Evolutionary conservation across 2,113 vertebrate species (phyloP).

Genomic region (Bubo blakistoni): DNA sequence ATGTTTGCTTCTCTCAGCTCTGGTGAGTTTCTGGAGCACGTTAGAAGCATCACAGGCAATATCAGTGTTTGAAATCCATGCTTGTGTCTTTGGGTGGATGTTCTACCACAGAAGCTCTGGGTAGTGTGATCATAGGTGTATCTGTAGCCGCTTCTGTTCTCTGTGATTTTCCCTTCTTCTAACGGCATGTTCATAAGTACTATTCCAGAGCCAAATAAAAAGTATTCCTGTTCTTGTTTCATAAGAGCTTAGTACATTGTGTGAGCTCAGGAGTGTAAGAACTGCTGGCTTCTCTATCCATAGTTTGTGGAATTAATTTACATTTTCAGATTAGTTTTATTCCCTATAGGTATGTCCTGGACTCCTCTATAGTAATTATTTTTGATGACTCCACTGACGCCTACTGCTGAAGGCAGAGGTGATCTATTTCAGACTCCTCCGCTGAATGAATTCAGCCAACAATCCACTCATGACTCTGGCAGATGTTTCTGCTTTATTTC

Average conservation of each 20-base stretch:
- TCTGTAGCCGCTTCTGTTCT: neutral
- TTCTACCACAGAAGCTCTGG: neutral
- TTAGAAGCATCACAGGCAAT: neutral
- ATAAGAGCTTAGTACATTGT: neutral
- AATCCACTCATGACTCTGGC: conserved; percentile 33
- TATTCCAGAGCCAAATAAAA: conserved; percentile 1
- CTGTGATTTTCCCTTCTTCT: neutral
- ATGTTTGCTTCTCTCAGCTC: neutral
- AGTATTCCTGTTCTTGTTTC: neutral
- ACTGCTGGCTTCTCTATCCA: neutral
- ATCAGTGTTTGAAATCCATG: neutral
- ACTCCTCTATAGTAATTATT: conserved; percentile 40
- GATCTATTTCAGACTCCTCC: conserved; percentile 51
- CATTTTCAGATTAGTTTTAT: conserved; percentile 42
- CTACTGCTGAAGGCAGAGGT: conserved; percentile 36
- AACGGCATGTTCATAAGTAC: neutral
- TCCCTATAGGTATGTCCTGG: conserved; percentile 43
- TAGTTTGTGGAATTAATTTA: conserved; percentile 19
- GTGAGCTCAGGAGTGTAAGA: neutral
- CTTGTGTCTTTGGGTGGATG: neutral
- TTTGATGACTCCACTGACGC: conserved; percentile 35
- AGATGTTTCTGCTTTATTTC: conserved; percentile 56
- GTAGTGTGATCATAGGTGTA: neutral
- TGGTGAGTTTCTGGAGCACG: neutral
- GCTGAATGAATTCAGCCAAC: conserved; percentile 28